Base-by-base conservation (phyloP, 2,888 invertebrate species). In the Pseudococcus jackbeardsleyi region DNA sequence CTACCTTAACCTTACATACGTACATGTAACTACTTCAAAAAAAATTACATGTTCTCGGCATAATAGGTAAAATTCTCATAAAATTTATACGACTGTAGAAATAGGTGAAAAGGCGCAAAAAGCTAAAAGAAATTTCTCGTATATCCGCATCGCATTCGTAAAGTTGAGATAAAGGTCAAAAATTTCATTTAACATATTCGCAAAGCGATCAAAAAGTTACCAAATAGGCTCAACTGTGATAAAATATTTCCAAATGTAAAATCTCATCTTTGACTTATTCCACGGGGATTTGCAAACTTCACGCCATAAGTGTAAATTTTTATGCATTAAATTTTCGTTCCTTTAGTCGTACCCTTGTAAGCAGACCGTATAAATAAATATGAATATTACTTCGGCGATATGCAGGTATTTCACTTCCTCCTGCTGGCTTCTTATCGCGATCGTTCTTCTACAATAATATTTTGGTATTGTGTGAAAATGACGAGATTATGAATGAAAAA, bases 251-350 rank as follows among this genome's bases (percentile, higher is more conserved):
- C 46, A 5, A 79, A 79, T 39, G 42, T 42, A 42, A 17, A 79
- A 79, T 79, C 79, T 42, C 19, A 42, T 79, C 79, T 79, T 79
- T 79, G 79, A 79, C 79, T 19, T 79, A 42, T 42, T 42, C 79
- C 26, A 3, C n/a, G 39, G 79, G 79, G 79, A 79, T 79, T 79
- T 79, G 79, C n/a, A 79, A 72, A 79, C 26, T 79, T 79, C 42
- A 19, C 42, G n/a, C 46, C 68, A 33, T 46, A 19, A 79, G 42
- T 42, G 79, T 42, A 79, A 79, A 79, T 42, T 79, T 46, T 79
- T 79, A 79, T 79, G 79, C 79, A 79, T 79, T 79, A 42, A 79
- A 79, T 42, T 79, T 79, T 19, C n/a, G 1, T 46, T 42, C 2
- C 46, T 79, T 72, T 79, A 33, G 26, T 33, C 26, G 26, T 33